Evolutionary conservation across 1,140 invertebrate genomes (phyloP).

Genomic region (Drosophila mojavensis): DNA sequence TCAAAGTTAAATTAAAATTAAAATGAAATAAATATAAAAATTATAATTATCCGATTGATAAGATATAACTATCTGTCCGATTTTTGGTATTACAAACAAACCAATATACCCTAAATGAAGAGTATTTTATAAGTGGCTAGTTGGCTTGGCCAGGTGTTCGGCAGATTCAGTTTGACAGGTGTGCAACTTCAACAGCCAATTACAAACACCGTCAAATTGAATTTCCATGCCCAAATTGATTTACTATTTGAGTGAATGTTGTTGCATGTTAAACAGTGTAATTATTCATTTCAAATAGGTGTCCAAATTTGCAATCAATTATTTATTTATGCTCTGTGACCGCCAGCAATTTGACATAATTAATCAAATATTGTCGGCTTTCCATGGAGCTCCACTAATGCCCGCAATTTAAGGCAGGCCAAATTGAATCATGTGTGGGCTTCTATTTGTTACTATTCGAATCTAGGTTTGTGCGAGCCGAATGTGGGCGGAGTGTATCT

Average conservation of each 20-base stretch:
- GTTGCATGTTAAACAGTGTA: slow-evolving; percentile 15
- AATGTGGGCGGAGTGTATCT: not conserved
- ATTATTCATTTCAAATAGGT: slow-evolving; percentile 14
- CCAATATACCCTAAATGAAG: not conserved
- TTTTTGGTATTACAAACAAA: no score
- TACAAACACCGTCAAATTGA: slow-evolving; percentile 32
- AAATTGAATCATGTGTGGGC: slow-evolving; percentile 20
- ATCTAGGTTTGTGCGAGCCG: not conserved
- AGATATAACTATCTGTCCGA: no score
- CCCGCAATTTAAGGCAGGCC: slow-evolving; percentile 8
- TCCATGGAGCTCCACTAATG: not conserved
- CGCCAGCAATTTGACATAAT: slow-evolving; percentile 13
- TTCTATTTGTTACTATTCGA: not conserved
- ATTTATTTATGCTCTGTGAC: not conserved
- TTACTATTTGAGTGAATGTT: not conserved
- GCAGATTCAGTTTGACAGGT: slow-evolving; percentile 9
- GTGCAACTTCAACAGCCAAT: slow-evolving; percentile 29
- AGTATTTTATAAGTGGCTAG: not conserved
- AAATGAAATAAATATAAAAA: no score
- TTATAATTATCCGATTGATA: no score
- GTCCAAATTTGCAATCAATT: slow-evolving; percentile 22
- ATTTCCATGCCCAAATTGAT: slow-evolving; percentile 28
- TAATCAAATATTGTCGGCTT: slow-evolving; percentile 14
- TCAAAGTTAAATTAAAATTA: no score
- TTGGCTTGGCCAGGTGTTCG: not conserved